Evolutionary conservation across 1,140 invertebrate genomes (phyloP).

Genomic region (Pseudobourletiella spinata): DNA sequence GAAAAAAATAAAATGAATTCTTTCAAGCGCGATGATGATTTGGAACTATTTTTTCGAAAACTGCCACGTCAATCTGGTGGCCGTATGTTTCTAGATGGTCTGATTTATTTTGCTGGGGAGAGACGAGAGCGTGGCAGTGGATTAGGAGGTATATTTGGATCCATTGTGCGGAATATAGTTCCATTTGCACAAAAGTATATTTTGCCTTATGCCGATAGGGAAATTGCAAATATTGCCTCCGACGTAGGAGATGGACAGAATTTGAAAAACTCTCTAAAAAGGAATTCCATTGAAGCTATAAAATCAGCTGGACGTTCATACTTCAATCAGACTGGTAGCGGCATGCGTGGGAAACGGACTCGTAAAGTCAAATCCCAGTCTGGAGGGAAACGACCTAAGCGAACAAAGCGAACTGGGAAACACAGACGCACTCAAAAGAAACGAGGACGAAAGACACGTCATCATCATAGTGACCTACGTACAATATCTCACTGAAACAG

Average conservation of each 20-base stretch:
- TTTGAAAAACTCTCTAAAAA: background rate
- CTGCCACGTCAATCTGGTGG: background rate
- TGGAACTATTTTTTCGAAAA: background rate
- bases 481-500: background rate
- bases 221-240: background rate
- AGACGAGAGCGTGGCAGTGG: background rate
- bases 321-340: background rate
- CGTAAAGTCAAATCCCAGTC: background rate
- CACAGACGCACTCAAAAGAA: background rate
- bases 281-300: background rate
- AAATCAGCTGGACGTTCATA: background rate
- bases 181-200: constrained; percentile 13
- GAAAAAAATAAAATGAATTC: constrained; percentile 1
- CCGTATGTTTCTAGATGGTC: background rate
- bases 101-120: background rate
- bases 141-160: background rate
- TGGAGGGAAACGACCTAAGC: no score
- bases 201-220: background rate
- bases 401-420: background rate
- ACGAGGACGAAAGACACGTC: background rate
- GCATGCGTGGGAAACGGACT: background rate
- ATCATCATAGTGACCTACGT: no score
- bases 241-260: background rate
- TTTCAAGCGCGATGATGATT: background rate
- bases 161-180: background rate